Evolutionary conservation across 2,797 vertebrate genomes (phyloP).

Genomic region (Numenius phaeopus): DNA sequence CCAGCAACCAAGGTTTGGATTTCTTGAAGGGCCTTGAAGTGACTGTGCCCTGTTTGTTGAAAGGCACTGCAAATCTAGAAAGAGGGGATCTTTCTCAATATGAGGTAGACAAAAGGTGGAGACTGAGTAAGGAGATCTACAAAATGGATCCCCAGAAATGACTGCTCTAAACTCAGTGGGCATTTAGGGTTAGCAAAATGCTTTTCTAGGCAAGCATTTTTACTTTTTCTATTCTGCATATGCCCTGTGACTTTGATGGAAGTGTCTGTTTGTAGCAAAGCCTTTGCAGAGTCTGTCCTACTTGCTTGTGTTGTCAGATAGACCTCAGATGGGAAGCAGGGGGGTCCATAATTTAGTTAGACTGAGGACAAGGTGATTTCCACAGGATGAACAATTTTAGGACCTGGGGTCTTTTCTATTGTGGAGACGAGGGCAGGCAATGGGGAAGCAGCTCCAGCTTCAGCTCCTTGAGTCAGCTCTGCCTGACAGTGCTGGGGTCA

Average conservation of each 20-base stretch:
- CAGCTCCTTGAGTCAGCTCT: not conserved
- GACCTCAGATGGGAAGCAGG: not conserved
- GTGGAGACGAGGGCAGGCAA: not conserved
- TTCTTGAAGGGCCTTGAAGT: not conserved
- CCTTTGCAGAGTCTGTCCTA: not conserved
- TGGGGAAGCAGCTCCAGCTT: not conserved
- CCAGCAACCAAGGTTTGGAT: not conserved
- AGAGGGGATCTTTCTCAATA: not conserved
- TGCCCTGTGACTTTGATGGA: not conserved
- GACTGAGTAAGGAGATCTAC: not conserved
- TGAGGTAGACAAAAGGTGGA: not conserved
- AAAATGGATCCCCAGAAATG: not conserved
- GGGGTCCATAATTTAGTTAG: not conserved
- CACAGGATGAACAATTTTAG: not conserved
- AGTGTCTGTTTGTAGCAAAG: not conserved
- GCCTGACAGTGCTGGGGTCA: not conserved
- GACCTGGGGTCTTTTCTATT: not conserved
- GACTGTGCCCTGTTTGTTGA: not conserved
- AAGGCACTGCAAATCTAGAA: not conserved
- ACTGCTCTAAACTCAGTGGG: not conserved
- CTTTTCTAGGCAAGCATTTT: not conserved
- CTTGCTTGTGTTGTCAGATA: not conserved
- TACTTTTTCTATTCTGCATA: not conserved
- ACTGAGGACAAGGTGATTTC: not conserved
- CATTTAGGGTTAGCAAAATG: not conserved